Base-by-base conservation (phyloP, 2,113 vertebrate species). In the Grus americana region DNA sequence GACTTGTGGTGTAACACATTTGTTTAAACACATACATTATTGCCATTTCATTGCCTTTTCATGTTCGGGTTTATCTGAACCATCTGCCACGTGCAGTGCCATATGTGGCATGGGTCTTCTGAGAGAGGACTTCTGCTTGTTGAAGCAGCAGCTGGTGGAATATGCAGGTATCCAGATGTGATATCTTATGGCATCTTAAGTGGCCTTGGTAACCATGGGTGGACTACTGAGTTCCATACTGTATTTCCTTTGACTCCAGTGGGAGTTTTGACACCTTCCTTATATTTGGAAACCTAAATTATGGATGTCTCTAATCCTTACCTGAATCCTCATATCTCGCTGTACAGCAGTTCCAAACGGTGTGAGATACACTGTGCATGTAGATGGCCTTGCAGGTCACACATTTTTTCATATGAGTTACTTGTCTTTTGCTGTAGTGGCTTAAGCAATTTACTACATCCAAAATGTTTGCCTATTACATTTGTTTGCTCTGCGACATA, bases 271-370 rank as follows among this genome's bases (percentile, higher is more conserved):
- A 23, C 32, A 75, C 44, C 16, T 65, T 82, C 52, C 46, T 82
- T 85, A 1, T 86, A 27, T 96, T 78, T 73, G 50, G 38, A 55
- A 83, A 78, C 21, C 2, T 86, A 24, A 70, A 44, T 36, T 86
- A 29, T 2, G 61, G 36, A 36, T 62, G 14, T 49, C 54, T 80
- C 79, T 86, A 68, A 47, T 40, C 11, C 27, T 82, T 55, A 42
- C 21, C 32, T n/a, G 70, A 65, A 71, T 86, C 44, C 9, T 83
- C 6, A 3, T 52, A 15, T 72, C n/a, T 88, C 32, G 3, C 11
- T 79, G 44, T 68, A 54, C 21, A 62, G 40, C 58, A 62, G 30
- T 63, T 40, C 54, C 27, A 13, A 63, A 10, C 0, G 0, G 8
- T 46, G 12, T 80, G 68, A 58, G 46, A 44, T 55, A 38, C 14